Evolutionary conservation across 2,888 invertebrate species (phyloP).

Genomic region (Hypercompe scribonia): DNA sequence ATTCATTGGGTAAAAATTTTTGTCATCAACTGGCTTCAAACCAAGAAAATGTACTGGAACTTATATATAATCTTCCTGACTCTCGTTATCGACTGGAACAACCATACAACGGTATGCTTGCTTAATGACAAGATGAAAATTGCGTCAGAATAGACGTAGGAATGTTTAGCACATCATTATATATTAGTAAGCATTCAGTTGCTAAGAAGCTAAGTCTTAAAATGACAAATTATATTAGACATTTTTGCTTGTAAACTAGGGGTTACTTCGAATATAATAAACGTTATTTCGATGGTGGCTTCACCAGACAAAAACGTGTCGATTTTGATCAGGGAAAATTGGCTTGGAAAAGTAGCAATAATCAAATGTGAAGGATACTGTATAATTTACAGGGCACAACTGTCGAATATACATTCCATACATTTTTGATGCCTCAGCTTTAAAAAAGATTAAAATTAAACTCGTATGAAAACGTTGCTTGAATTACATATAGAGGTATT

Average conservation of each 20-base stretch:
- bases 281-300: no score
- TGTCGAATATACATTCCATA: no score
- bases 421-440: neutral
- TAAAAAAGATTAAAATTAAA: neutral
- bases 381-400: no score
- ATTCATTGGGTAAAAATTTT: slow-evolving; percentile 56
- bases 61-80: slow-evolving; percentile 59
- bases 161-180: neutral
- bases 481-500: neutral
- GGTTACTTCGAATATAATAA: no score
- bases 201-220: neutral
- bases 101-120: slow-evolving; percentile 51
- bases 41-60: slow-evolving; percentile 65
- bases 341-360: no score
- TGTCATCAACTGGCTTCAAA: slow-evolving; percentile 57
- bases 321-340: no score
- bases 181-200: neutral
- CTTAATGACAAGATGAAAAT: slow-evolving; percentile 67
- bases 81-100: slow-evolving; percentile 59
- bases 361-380: no score
- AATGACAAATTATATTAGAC: neutral
- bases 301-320: no score
- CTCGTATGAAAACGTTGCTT: neutral
- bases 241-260: neutral
- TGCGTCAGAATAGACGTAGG: slow-evolving; percentile 14